phyloP scores from a whole-genome alignment of 1,140 invertebrate genomes.

The Dufourea novaeangliae region DNA sequence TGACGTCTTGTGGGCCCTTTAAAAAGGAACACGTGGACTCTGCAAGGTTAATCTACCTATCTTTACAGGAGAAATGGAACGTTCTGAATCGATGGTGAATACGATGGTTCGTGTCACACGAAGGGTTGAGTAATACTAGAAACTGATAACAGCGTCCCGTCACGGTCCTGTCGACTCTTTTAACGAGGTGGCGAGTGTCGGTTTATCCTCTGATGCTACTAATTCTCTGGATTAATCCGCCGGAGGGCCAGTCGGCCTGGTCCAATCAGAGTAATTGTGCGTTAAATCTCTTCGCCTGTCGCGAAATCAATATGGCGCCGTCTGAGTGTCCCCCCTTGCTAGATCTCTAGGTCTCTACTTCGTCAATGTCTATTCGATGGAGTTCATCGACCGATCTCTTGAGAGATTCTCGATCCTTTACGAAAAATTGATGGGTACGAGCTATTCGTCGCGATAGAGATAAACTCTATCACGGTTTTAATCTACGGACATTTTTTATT shows the following conservation, averaged over 20 bases:
- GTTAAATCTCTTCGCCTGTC: conserved; percentile 68
- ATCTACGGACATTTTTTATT: no score
- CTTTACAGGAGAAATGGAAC: neutral
- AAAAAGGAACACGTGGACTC: no score
- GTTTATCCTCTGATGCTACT: conserved; percentile 65
- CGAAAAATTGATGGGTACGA: conserved; percentile 2
- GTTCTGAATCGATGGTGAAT: neutral
- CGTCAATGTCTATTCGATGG: neutral
- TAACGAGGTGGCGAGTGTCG: conserved; percentile 52
- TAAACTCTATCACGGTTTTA: no score
- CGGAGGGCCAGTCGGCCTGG: conserved; percentile 26
- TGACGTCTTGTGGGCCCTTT: no score
- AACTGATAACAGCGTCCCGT: conserved; percentile 30
- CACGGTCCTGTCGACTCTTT: conserved; percentile 48
- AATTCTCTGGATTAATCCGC: conserved; percentile 39
- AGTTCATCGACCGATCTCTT: neutral
- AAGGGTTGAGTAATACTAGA: conserved; percentile 4
- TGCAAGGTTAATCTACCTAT: no score
- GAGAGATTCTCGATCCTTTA: neutral
- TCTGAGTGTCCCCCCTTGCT: conserved; percentile 24
- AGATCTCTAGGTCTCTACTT: neutral
- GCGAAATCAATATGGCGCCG: conserved; percentile 68
- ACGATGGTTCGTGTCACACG: neutral
- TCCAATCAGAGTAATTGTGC: conserved; percentile 75
- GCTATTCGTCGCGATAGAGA: no score